A percentile compares a stretch with the other conserved stretches of the same genome.
phyloP scores from a whole-genome alignment of 1,140 invertebrate species.

The Zaprionus ghesquierei region DNA sequence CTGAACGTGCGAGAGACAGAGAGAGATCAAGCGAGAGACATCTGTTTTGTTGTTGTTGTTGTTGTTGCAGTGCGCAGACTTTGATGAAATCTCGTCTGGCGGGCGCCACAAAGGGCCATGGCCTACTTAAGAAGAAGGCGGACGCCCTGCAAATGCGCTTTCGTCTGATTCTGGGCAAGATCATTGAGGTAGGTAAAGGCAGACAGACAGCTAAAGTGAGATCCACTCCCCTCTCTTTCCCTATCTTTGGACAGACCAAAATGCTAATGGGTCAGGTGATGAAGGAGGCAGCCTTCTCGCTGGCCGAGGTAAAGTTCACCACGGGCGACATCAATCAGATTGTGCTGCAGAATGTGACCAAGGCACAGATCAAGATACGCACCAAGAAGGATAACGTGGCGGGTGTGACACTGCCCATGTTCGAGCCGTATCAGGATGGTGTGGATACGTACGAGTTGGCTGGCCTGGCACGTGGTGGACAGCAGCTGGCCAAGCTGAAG shows the following conservation, averaged over 20 bases:
- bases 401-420: slow-evolving; percentile 97
- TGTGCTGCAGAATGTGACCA: slow-evolving; percentile 98
- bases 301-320: slow-evolving; percentile 99
- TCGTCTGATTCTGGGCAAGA: slow-evolving; percentile 97
- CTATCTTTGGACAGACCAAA: slow-evolving; percentile 87
- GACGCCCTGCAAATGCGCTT: slow-evolving; percentile 99
- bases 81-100: slow-evolving; percentile 94
- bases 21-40: not conserved
- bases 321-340: slow-evolving; percentile 99
- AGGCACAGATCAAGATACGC: slow-evolving; percentile 98
- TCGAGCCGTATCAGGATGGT: slow-evolving; percentile 98
- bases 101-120: slow-evolving; percentile 99
- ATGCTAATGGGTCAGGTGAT: slow-evolving; percentile 99
- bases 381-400: slow-evolving; percentile 99
- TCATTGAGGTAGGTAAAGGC: slow-evolving; percentile 92
- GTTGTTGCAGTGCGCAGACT: slow-evolving; percentile 87
- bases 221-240: not conserved
- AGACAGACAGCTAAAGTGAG: not conserved
- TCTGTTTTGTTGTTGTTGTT: not conserved
- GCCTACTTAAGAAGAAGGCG: slow-evolving; percentile 99
- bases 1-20: not conserved
- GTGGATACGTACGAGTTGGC: slow-evolving; percentile 96
- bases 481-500: slow-evolving; percentile 96
- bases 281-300: slow-evolving; percentile 99
- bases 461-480: slow-evolving; percentile 96